These are phyloP conservation scores for Leiothrix lutea DNA, from an alignment of 2,113 vertebrate genomes.

Conservation along the genomic window DNA sequence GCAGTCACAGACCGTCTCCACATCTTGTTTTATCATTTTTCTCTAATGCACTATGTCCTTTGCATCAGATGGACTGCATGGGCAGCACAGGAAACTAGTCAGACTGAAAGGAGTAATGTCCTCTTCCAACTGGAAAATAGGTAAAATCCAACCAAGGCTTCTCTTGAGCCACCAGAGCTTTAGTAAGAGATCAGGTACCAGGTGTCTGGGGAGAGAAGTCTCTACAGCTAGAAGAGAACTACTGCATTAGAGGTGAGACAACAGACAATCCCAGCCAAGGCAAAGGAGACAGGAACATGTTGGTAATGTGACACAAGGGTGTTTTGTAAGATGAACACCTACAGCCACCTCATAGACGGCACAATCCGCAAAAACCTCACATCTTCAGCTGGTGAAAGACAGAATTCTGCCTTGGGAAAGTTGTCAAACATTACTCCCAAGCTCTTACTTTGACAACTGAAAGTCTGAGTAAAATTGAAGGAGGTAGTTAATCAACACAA, in stretches of 20 bases:
- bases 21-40: background rate
- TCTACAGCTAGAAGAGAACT: background rate
- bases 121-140: background rate
- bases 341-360: background rate
- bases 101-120: background rate
- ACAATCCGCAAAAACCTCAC: background rate
- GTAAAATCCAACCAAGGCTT: background rate
- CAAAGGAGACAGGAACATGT: background rate
- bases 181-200: background rate
- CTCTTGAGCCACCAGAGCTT: background rate
- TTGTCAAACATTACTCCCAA: background rate
- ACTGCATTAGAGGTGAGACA: background rate
- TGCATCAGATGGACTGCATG: background rate
- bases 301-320: fast-evolving
- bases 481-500: background rate
- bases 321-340: background rate
- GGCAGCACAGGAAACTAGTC: background rate
- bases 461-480: background rate
- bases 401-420: background rate
- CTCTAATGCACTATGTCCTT: fast-evolving
- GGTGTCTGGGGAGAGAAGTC: background rate
- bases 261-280: background rate
- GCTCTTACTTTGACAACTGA: background rate
- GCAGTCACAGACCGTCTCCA: background rate
- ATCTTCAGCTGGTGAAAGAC: background rate